Percentiles rank a stretch among this genome's conserved stretches.
These are phyloP conservation scores for Chloroclysta siterata DNA, from an alignment of 2,888 invertebrate genomes.

Conservation along the genomic window DNA sequence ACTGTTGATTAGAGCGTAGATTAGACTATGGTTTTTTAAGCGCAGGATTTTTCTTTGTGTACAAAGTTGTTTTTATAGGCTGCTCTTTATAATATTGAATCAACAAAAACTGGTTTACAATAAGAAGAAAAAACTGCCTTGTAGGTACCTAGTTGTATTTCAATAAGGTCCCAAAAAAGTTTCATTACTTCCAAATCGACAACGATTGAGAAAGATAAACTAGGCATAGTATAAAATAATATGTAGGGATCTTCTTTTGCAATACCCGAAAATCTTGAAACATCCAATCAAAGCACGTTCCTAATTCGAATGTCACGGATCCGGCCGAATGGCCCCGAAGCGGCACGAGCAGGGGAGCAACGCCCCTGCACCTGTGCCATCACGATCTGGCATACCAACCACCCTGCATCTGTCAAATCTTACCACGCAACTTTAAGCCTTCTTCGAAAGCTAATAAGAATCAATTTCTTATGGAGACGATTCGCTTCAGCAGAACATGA, in stretches of 20 bases:
- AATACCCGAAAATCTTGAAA: conserved; percentile 6
- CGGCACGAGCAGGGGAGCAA: conserved; percentile 67
- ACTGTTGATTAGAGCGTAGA: conserved; percentile 7
- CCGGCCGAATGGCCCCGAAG: conserved; percentile 51
- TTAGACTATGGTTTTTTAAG: conserved; percentile 9
- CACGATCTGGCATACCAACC: conserved; percentile 69
- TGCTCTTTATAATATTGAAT: background rate
- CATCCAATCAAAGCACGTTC: conserved; percentile 56
- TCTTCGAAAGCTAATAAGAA: background rate
- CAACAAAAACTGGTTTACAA: background rate
- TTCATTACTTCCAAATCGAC: background rate
- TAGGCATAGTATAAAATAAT: too few relatives aligned
- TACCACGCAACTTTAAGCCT: background rate
- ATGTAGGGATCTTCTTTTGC: background rate
- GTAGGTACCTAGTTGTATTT: background rate
- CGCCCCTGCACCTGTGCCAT: conserved; percentile 73
- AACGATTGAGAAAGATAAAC: background rate
- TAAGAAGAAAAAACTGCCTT: background rate
- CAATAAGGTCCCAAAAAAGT: background rate
- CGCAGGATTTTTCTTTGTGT: conserved; percentile 5
- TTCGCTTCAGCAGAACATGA: background rate
- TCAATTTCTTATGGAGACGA: background rate
- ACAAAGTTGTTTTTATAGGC: background rate
- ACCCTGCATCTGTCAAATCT: conserved; percentile 27
- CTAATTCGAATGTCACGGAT: conserved; percentile 62